Evolutionary conservation across 2,888 invertebrate genomes (phyloP).

Genomic region (Xestia sexstrigata): DNA sequence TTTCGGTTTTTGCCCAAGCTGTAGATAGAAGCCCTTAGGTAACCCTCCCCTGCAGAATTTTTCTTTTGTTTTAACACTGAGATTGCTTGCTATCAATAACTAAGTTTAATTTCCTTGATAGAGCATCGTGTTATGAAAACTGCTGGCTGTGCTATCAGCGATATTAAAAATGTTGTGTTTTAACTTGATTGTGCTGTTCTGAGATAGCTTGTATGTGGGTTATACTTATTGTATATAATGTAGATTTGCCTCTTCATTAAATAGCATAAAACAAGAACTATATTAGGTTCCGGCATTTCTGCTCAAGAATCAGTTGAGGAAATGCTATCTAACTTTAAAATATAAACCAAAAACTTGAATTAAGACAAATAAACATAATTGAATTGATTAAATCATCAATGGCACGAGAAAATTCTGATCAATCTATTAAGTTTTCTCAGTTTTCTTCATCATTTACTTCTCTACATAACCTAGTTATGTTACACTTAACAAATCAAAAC

Average conservation of each 20-base stretch:
- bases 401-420: background rate
- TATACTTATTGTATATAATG: background rate
- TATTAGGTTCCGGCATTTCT: background rate
- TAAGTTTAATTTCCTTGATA: constrained; percentile 37
- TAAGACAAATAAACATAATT: background rate
- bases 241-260: no score
- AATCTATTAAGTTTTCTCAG: background rate
- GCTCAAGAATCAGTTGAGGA: background rate
- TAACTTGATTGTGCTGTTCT: background rate
- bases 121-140: constrained; percentile 9
- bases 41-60: background rate
- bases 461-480: background rate
- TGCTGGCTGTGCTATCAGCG: constrained; percentile 18
- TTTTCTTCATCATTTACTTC: background rate
- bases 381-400: background rate
- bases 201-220: background rate
- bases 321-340: background rate
- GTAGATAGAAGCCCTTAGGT: background rate
- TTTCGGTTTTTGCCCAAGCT: background rate
- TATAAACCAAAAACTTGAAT: background rate
- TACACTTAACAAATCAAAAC: background rate
- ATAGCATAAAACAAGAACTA: background rate
- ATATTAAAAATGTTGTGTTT: constrained; percentile 35
- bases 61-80: constrained; percentile 15
- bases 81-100: constrained; percentile 47